Evolutionary conservation across 2,797 vertebrate species (phyloP).

Genomic region (Platyrinchus mystaceus): DNA sequence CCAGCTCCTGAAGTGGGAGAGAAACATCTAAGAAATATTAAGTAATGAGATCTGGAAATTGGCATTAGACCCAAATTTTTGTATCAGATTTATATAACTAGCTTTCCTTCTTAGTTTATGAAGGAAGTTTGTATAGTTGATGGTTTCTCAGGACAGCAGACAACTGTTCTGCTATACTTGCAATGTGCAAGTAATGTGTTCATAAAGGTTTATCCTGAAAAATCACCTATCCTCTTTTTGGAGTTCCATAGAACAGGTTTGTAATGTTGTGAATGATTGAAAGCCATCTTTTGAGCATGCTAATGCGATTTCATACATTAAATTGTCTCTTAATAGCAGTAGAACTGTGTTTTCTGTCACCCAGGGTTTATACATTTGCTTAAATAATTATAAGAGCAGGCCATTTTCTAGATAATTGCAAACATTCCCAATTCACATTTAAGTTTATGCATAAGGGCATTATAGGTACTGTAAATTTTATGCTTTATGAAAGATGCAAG

Average conservation of each 20-base stretch:
- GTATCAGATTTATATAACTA: not conserved
- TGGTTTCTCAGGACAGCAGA: not conserved
- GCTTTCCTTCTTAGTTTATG: not conserved
- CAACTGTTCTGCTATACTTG: not conserved
- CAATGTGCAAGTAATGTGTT: not conserved
- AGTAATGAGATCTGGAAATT: not conserved
- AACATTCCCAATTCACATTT: slow-evolving; percentile 45
- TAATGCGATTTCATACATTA: slow-evolving; percentile 43
- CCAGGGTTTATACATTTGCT: slow-evolving; percentile 14
- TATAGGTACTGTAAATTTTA: slow-evolving; percentile 35
- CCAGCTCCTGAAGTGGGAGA: not conserved
- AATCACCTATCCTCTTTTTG: not conserved
- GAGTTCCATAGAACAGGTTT: not conserved
- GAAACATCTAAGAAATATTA: not conserved
- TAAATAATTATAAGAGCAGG: slow-evolving; percentile 52
- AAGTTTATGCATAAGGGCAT: slow-evolving; percentile 38
- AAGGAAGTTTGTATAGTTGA: not conserved
- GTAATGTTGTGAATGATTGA: slow-evolving; percentile 27
- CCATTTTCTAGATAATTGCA: slow-evolving; percentile 56
- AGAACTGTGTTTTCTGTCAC: slow-evolving; percentile 44
- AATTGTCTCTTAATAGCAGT: slow-evolving; percentile 40
- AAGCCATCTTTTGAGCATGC: slow-evolving; percentile 5
- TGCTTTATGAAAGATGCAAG: slow-evolving; percentile 12
- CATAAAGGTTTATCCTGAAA: not conserved
- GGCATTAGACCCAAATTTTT: not conserved